phyloP scores from a whole-genome alignment of 2,888 invertebrate species.

The Thera britannica region DNA sequence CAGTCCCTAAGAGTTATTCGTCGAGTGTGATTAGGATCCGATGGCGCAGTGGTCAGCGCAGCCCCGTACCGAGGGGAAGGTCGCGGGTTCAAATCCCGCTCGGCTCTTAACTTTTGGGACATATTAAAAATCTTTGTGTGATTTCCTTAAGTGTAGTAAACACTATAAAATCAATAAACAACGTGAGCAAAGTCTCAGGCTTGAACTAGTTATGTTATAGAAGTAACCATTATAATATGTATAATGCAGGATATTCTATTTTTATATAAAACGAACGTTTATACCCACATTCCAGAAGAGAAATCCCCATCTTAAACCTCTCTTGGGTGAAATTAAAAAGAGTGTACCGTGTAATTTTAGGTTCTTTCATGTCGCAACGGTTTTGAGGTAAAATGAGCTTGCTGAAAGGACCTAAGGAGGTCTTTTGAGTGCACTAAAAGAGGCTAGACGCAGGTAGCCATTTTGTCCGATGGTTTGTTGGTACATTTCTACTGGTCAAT shows the following conservation, averaged over 20 bases:
- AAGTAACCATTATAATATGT: not conserved
- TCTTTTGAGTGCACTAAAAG: slow-evolving; percentile 41
- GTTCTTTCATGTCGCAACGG: slow-evolving; percentile 41
- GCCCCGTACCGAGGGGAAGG: too few relatives aligned
- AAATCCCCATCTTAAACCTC: slow-evolving; percentile 32
- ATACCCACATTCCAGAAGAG: slow-evolving; percentile 9
- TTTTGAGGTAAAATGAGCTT: slow-evolving; percentile 38
- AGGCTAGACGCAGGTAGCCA: slow-evolving; percentile 30
- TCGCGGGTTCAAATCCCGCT: too few relatives aligned
- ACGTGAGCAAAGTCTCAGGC: not conserved
- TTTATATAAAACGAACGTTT: not conserved
- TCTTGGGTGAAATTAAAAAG: slow-evolving; percentile 38
- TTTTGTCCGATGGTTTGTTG: slow-evolving; percentile 29
- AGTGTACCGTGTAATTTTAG: slow-evolving; percentile 40
- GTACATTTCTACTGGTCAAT: slow-evolving; percentile 18
- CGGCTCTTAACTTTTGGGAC: too few relatives aligned
- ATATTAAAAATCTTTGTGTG: too few relatives aligned
- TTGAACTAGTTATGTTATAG: not conserved
- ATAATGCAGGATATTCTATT: not conserved
- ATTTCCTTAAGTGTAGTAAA: too few relatives aligned
- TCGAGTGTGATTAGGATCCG: too few relatives aligned
- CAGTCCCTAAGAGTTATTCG: too few relatives aligned
- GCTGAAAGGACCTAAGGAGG: slow-evolving; percentile 38
- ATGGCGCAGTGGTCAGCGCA: too few relatives aligned
- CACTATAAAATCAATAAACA: too few relatives aligned